Evolutionary conservation across 2,888 invertebrate species (phyloP).

Genomic region (Blastobasis adustella): DNA sequence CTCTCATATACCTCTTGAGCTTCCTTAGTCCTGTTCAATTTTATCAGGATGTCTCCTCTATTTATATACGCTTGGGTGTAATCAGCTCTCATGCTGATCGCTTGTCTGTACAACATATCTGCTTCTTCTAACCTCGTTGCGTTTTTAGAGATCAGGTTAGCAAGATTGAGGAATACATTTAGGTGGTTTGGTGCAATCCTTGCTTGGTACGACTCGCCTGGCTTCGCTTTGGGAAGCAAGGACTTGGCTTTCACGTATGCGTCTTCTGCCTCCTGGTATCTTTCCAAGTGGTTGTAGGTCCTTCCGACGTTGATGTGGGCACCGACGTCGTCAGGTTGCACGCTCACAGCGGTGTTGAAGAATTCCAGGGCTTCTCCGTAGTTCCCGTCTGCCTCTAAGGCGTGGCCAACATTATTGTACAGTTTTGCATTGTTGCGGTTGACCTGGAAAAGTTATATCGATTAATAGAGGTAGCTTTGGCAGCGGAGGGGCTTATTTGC

Average conservation of each 20-base stretch:
- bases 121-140: constrained; percentile 94
- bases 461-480: no score
- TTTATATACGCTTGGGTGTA: constrained; percentile 98
- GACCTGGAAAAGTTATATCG: constrained; percentile 66
- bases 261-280: constrained; percentile 86
- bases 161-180: constrained; percentile 96
- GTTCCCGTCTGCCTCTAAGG: constrained; percentile 84
- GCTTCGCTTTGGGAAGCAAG: constrained; percentile 90
- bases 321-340: constrained; percentile 96
- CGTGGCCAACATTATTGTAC: constrained; percentile 98
- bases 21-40: constrained; percentile 93
- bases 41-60: constrained; percentile 95
- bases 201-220: constrained; percentile 96
- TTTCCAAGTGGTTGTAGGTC: constrained; percentile 92
- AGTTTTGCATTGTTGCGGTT: constrained; percentile 95
- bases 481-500: no score
- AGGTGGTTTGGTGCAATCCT: constrained; percentile 96
- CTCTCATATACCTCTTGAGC: constrained; percentile 96
- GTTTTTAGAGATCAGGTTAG: constrained; percentile 95
- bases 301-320: constrained; percentile 98
- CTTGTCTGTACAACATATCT: constrained; percentile 93
- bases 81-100: constrained; percentile 97
- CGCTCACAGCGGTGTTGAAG: constrained; percentile 93
- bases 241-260: constrained; percentile 94
- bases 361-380: constrained; percentile 89